Base-by-base conservation (phyloP, 2,113 vertebrate species). In the Brachypodius melanocephalos region DNA sequence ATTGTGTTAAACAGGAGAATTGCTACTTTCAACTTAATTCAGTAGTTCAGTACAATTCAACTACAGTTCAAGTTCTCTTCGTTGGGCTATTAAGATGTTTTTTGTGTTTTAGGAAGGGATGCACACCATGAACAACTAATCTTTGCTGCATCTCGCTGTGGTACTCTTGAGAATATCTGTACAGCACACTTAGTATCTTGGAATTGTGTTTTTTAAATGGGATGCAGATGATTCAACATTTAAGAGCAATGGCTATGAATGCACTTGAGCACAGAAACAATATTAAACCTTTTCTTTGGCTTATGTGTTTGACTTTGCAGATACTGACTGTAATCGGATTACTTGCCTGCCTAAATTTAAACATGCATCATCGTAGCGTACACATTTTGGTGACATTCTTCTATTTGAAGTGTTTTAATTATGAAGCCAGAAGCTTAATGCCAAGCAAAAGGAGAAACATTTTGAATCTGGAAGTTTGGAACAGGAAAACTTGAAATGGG, bases 311-410 rank as follows among this genome's bases (percentile, higher is more conserved):
- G 69, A 32, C 79, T 95, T 86, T 1, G 10, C n/a, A 90, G 61
- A 52, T 77, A 22, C 57, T 55, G 62, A 40, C 69, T 95, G 92
- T 78, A 78, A 75, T 86, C 1, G 0, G 61, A 49, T 96, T 84
- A 87, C 65, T 49, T 81, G 65, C 16, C 13, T 88, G 84, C 75
- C 51, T 90, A 58, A 83, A 96, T 85, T 95, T 93, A 74, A 82
- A 65, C 40, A 22, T 8, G n/a, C 31, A 24, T 57, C 49, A 13
- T 40, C 43, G 84, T 31, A 63, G 76, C 29, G 38, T 84, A 51
- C 69, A 43, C 32, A 6, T 89, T 94, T 81, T 89, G 61, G 77
- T 91, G 84, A 65, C 69, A 75, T 85, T 43, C 77, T 34, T 80
- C 49, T 76, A 1, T 65, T 72, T 82, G 61, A 71, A 72, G 7